Conservation (phyloP, 1,140 invertebrate genomes). For the Eulimnadia texana region DNA sequence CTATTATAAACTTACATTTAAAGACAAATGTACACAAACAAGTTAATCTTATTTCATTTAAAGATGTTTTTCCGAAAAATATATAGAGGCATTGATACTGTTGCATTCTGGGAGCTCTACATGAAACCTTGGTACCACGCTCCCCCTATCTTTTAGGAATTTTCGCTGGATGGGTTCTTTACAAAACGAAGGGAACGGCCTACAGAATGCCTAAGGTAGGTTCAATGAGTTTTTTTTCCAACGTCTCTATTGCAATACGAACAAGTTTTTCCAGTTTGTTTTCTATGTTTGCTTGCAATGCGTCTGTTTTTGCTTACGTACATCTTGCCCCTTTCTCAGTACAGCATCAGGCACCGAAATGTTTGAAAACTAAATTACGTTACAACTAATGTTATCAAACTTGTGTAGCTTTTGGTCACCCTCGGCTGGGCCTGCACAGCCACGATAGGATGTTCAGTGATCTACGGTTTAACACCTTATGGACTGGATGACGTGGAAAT, state of each 20-base stretch:
- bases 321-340: too few relatives aligned
- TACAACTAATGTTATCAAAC: not conserved
- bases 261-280: not conserved
- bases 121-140: not conserved
- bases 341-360: not conserved
- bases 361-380: not conserved
- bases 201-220: not conserved
- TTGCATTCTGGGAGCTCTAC: not conserved
- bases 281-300: too few relatives aligned
- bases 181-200: not conserved
- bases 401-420: not conserved
- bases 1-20: too few relatives aligned
- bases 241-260: not conserved
- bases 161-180: constrained; percentile 8
- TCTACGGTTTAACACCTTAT: constrained; percentile 12
- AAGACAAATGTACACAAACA: too few relatives aligned
- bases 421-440: not conserved
- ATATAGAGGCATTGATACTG: not conserved
- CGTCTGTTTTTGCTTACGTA: too few relatives aligned
- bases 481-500: constrained; percentile 25
- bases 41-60: too few relatives aligned
- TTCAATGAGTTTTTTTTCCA: too few relatives aligned
- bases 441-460: not conserved
- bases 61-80: too few relatives aligned
- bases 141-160: constrained; percentile 11